These are phyloP conservation scores for Herpetotheres cachinnans DNA, from an alignment of 2,113 vertebrate genomes.

Conservation along the genomic window DNA sequence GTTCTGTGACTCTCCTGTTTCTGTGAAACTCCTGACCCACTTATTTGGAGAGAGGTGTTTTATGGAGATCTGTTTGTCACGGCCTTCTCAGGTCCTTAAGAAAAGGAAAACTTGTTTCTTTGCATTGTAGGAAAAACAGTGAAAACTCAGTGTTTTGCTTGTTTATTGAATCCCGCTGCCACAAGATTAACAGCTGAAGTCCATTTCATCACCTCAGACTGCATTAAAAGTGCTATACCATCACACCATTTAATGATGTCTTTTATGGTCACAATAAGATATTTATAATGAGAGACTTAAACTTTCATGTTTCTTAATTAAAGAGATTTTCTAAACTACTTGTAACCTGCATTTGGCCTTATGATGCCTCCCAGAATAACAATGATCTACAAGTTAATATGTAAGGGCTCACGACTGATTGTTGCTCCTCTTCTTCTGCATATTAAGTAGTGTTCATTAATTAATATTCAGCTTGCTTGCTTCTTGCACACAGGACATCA, in stretches of 20 bases:
- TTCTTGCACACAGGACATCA: conserved; percentile 70
- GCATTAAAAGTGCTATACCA: conserved; percentile 34
- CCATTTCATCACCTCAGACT: conserved; percentile 17
- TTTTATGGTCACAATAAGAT: conserved; percentile 63
- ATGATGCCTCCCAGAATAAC: conserved; percentile 66
- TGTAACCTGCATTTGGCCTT: conserved; percentile 73
- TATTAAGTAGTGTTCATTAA: conserved; percentile 70
- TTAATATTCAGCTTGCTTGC: conserved; percentile 70
- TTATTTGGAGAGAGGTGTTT: not conserved
- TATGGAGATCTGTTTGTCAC: not conserved
- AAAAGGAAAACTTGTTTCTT: not conserved
- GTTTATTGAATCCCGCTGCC: not conserved
- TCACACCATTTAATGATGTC: conserved; percentile 47
- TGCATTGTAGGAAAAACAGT: not conserved
- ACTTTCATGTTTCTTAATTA: conserved; percentile 73
- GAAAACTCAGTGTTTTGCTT: not conserved
- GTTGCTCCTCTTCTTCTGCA: conserved; percentile 66
- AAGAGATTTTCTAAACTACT: conserved; percentile 70
- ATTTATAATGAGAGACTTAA: conserved; percentile 71
- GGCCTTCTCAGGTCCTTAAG: not conserved
- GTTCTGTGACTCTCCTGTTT: not conserved
- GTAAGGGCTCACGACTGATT: conserved; percentile 65
- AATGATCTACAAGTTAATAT: conserved; percentile 69
- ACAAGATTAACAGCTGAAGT: not conserved
- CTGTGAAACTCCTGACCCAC: not conserved